Evolutionary conservation across 1,140 invertebrate species (phyloP), one percentile per base, ranked within the genome.

Genomic region (Drosophila pectinifera): DNA sequence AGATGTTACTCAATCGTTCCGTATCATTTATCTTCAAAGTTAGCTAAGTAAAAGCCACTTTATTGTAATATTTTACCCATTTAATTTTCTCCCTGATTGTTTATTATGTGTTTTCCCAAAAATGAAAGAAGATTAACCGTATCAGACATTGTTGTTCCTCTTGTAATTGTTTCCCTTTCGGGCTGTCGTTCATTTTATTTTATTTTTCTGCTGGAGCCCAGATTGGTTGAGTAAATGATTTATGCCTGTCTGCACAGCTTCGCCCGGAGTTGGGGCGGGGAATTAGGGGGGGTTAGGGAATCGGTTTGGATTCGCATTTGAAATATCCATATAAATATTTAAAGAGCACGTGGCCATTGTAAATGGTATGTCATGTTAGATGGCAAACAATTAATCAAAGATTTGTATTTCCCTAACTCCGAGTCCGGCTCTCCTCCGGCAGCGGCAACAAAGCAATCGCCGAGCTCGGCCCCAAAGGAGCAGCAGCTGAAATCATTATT

Each of bases 301-400:
- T 70, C 74, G 43, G 75, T 58, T 78, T 46, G 41, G 61, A 45
- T 73, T 78, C 63, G 41, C 49, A 78, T 65, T 49, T 67, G 72
- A 55, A 74, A 57, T 51, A 76, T 61, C 57, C 61, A 48, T 22
- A 88, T 88, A 77, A 88, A 88, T 88, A 88, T 89, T 88, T 89
- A 89, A 88, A 89, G 76, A 83, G 83, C 83, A 83, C 84, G 83
- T 88, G 83, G 83, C 84, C 72, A 76, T 88, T 86, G 83, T 86
- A 86, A 86, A 86, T 86, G 79, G 83, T 86, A 79, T 88, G 83
- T 77, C 83, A 77, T 89, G 83, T 89, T 78, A 67, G 76, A 67
- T 67, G 84, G 67, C 68, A 58, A 74, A 88, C 83, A 88, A 88
- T 89, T 88, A 88, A 88, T 88, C 83, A 88, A 88, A 83, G 79